Evolutionary conservation across 2,113 vertebrate species (phyloP).

Genomic region (Dermatemys mawii): DNA sequence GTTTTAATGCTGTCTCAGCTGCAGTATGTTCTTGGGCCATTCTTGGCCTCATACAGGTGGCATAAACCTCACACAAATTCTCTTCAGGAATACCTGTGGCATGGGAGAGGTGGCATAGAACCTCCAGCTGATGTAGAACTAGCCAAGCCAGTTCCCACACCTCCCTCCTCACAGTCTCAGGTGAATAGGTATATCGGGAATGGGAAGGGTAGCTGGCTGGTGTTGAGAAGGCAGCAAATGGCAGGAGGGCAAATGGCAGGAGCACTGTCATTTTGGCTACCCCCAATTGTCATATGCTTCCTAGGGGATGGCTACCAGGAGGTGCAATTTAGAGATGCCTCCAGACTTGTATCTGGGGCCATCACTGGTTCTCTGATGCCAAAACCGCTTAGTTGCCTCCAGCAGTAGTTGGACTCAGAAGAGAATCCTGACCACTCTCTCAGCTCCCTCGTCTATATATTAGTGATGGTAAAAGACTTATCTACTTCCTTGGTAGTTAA

Average conservation of each 20-base stretch:
- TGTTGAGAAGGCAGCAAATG: background rate
- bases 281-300: background rate
- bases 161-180: background rate
- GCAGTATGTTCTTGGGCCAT: background rate
- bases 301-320: background rate
- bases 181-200: background rate
- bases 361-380: background rate
- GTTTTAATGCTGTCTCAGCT: background rate
- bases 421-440: background rate
- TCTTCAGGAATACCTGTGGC: background rate
- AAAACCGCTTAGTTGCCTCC: background rate
- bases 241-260: background rate
- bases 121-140: background rate
- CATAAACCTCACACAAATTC: background rate
- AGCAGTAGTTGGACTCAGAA: background rate
- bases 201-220: background rate
- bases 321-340: background rate
- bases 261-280: fast-evolving
- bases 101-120: background rate
- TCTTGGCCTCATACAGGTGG: background rate
- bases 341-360: background rate
- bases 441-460: background rate
- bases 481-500: background rate
- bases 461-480: background rate
- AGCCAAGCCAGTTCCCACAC: background rate